Percentiles rank a stretch among this genome's conserved stretches.
Conservation (phyloP, 2,113 vertebrate genomes). For the Oncorhynchus mykiss region DNA sequence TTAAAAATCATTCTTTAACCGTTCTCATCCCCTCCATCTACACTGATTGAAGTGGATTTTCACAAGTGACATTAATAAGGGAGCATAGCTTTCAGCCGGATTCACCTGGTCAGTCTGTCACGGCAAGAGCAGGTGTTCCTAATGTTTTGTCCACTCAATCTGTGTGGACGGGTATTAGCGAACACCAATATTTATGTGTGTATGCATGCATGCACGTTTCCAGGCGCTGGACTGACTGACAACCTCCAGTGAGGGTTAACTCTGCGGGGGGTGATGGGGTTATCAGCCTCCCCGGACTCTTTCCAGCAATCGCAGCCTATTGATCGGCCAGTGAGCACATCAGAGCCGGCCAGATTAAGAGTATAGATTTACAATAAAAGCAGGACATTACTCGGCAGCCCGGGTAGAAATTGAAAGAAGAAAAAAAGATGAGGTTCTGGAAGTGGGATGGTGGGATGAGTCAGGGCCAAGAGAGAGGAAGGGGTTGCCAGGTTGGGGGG, state of each 20-base stretch:
- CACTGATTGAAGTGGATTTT: no score
- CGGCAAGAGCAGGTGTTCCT: no score
- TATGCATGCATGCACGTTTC: neutral
- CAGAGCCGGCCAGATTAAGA: constrained; percentile 76
- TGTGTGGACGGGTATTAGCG: neutral
- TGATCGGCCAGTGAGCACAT: constrained; percentile 67
- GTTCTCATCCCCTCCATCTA: no score
- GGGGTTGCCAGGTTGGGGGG: neutral
- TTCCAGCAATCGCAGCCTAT: constrained; percentile 73
- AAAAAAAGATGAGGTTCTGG: constrained; percentile 53
- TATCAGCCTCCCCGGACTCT: constrained; percentile 70
- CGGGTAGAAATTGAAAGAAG: neutral
- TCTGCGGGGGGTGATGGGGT: constrained; percentile 32
- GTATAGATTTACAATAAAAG: constrained; percentile 82
- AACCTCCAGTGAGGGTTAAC: neutral
- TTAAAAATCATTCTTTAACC: no score
- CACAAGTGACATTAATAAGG: no score
- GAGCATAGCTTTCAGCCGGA: no score
- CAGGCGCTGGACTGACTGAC: neutral
- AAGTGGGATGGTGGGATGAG: constrained; percentile 38
- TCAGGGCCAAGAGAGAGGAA: constrained; percentile 21
- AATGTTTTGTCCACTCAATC: neutral
- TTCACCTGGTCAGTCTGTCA: no score
- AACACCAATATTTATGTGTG: neutral
- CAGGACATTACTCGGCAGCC: constrained; percentile 73